Conservation (phyloP, 2,113 vertebrate species). For the Chrysochloris asiatica region DNA sequence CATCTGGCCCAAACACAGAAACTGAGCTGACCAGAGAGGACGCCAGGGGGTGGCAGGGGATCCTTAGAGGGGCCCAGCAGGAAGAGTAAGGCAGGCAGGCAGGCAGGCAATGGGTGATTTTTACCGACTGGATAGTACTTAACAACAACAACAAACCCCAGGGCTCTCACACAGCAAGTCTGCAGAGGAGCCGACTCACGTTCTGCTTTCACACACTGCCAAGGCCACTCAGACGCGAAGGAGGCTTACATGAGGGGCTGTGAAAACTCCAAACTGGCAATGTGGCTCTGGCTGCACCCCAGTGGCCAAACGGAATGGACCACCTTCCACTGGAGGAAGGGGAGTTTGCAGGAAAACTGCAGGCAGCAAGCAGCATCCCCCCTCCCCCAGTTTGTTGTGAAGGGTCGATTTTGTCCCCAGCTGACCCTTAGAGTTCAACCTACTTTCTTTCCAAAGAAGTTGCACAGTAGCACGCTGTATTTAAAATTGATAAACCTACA, state of each 20-base stretch:
- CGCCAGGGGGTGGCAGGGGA: conserved; percentile 37
- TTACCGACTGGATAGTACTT: no score
- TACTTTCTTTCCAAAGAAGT: neutral
- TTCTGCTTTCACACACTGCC: neutral
- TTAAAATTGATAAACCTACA: neutral
- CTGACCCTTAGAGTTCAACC: neutral
- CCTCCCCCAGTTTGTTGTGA: no score
- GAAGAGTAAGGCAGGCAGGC: neutral
- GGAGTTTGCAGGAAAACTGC: neutral
- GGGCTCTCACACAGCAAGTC: neutral
- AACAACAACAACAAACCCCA: no score
- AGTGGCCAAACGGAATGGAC: neutral
- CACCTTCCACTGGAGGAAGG: neutral
- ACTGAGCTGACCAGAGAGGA: conserved; percentile 47
- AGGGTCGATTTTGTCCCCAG: no score
- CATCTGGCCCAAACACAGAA: conserved; percentile 59
- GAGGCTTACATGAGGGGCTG: neutral
- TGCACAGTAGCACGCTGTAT: neutral
- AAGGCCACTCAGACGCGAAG: neutral
- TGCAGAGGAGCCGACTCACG: neutral
- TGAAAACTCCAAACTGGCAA: neutral
- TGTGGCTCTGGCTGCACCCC: neutral
- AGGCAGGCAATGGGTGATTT: neutral
- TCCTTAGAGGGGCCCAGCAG: neutral
- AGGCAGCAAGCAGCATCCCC: no score